Evolutionary conservation across 2,113 vertebrate genomes (phyloP), one percentile per base, ranked within the genome.

Genomic region (Amphiprion percula): DNA sequence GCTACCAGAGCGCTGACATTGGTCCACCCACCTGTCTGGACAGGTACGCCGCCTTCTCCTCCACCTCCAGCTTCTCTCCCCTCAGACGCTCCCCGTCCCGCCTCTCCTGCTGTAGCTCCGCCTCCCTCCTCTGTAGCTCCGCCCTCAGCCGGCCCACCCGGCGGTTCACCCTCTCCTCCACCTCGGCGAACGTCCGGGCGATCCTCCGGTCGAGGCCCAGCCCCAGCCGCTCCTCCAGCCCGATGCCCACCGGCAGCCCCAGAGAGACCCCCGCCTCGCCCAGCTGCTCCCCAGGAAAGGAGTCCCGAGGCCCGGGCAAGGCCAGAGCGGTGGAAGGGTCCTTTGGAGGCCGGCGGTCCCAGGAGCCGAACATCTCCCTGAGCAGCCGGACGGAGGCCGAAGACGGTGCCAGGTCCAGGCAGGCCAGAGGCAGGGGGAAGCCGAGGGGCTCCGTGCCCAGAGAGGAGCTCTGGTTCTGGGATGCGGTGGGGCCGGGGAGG

Each of bases 101-200:
- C 68, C 77, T 77, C 46, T 85, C 83, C 21, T 5, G 14, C 28
- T 80, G n/a, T 15, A 94, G 91, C 84, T 91, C 91, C 52, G 9
- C 68, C 71, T 90, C 92, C 77, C 89, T 88, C 44, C 62, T 79
- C 73, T 78, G 82, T 2, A 94, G 88, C 85, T 88, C 89, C 53
- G 54, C 89, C 74, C 63, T 90, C 79, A 94, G 80, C 0, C 61
- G 60, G 0, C 62, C 79, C 80, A 94, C 39, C 10, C 88, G 82
- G 6, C 65, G 82, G 39, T 77, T 87, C 61, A 94, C 79, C 50
- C 86, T 77, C 75, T 94, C 90, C 78, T 94, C 92, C 55, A 94
- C 90, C 77, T 93, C 92, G 0, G 83, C 79, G 0, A 91, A 77
- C 0, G 69, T 86, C 12, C 44, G 70, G 23, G 67, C 74, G 0